Percentiles rank a stretch among this genome's conserved stretches.
Conservation (phyloP, 2,888 invertebrate species). For the Eugnorisma glareosa region DNA sequence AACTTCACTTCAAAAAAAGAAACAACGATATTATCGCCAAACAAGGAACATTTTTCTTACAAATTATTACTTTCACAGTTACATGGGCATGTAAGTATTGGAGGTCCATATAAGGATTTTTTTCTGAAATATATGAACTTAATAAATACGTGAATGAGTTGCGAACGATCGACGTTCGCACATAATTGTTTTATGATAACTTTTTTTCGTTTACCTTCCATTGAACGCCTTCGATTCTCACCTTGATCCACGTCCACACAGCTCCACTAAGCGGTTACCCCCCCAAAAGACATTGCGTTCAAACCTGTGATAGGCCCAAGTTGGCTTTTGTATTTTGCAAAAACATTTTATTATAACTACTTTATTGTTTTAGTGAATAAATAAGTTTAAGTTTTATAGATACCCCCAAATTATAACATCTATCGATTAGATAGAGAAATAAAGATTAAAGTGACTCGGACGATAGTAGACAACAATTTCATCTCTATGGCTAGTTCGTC, state of each 20-base stretch:
- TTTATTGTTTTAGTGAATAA: too few relatives aligned
- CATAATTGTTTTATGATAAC: conserved; percentile 5
- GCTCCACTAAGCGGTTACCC: too few relatives aligned
- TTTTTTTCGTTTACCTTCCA: conserved; percentile 32
- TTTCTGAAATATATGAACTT: conserved; percentile 13
- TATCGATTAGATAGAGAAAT: too few relatives aligned
- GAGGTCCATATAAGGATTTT: conserved; percentile 33
- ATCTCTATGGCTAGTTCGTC: too few relatives aligned
- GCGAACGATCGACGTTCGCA: neutral
- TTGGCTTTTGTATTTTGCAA: too few relatives aligned
- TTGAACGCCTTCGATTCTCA: conserved; percentile 24
- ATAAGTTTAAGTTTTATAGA: too few relatives aligned
- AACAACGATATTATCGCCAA: neutral
- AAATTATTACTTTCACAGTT: neutral
- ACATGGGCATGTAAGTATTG: neutral
- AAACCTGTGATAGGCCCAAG: too few relatives aligned
- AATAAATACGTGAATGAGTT: conserved; percentile 8
- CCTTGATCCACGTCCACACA: conserved; percentile 39
- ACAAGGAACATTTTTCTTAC: neutral
- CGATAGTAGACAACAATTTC: too few relatives aligned
- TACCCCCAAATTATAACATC: too few relatives aligned
- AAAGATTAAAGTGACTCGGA: too few relatives aligned
- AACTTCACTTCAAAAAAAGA: neutral
- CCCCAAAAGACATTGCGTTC: too few relatives aligned
- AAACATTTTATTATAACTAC: too few relatives aligned